Conservation (phyloP, 2,888 invertebrate genomes). For the Tortrix viridana region DNA sequence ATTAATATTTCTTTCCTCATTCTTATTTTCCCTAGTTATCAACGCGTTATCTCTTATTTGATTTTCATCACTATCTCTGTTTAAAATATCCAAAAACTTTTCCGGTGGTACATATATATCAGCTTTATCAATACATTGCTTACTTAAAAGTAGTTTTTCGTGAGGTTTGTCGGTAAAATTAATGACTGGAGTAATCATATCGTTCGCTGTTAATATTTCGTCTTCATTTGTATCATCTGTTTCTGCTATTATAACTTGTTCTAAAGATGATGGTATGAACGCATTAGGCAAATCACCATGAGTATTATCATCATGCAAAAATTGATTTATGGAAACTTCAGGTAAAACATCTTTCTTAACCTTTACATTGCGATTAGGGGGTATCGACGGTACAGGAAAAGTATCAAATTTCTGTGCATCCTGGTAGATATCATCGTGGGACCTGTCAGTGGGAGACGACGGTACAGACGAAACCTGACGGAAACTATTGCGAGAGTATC, state of each 20-base stretch:
- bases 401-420: background rate
- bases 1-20: conserved; percentile 40
- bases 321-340: background rate
- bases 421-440: background rate
- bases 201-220: conserved; percentile 27
- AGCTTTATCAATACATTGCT: conserved; percentile 2
- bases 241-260: conserved; percentile 13
- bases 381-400: conserved; percentile 1
- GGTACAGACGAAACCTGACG: conserved; percentile 4
- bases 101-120: conserved; percentile 3
- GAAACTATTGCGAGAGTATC: background rate
- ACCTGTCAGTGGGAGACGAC: background rate
- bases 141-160: conserved; percentile 17
- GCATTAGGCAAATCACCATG: conserved; percentile 3
- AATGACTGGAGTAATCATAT: conserved; percentile 23
- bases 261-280: background rate
- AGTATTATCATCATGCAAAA: background rate
- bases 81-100: conserved; percentile 6
- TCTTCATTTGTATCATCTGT: conserved; percentile 14
- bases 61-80: background rate
- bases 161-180: conserved; percentile 3
- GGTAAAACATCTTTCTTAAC: background rate
- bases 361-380: background rate
- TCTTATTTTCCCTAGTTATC: background rate
- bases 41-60: background rate